A percentile compares a stretch with the other conserved stretches of the same genome.
phyloP scores from a whole-genome alignment of 2,797 vertebrate species.

The Crypturellus tataupa region DNA sequence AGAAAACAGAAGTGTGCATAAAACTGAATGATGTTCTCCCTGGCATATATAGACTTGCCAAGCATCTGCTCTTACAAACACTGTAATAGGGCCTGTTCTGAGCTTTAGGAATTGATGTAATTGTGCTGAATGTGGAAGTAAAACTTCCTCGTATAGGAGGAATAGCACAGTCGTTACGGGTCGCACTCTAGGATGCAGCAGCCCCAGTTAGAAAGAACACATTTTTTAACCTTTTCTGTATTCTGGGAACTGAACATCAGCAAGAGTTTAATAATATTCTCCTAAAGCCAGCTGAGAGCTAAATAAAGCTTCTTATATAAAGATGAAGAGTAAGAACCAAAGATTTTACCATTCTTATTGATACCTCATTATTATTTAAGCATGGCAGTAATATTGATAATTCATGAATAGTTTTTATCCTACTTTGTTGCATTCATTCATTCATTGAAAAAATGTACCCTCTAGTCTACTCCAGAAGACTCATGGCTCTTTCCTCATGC shows the following conservation, averaged over 20 bases:
- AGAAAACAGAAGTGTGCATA: slow-evolving; percentile 82
- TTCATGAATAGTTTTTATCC: not conserved
- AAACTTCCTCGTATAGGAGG: not conserved
- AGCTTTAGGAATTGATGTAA: slow-evolving; percentile 29
- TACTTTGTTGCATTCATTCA: not conserved
- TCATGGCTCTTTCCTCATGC: not conserved
- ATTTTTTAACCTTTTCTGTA: not conserved
- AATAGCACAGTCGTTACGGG: not conserved
- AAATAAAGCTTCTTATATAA: not conserved
- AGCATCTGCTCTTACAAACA: slow-evolving; percentile 73
- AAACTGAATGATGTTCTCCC: slow-evolving; percentile 85
- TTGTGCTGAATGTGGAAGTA: slow-evolving; percentile 17
- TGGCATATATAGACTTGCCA: slow-evolving; percentile 81
- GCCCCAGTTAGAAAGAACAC: not conserved
- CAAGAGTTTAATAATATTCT: not conserved
- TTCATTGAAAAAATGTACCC: not conserved
- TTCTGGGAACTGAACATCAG: not conserved
- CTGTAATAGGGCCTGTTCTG: slow-evolving; percentile 33
- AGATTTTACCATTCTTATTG: not conserved
- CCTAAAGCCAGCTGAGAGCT: not conserved
- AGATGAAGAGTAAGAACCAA: not conserved
- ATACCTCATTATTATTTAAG: not conserved
- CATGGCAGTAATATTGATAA: not conserved
- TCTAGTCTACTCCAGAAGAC: not conserved
- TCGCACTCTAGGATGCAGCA: not conserved